Evolutionary conservation across 2,797 vertebrate genomes (phyloP).

Genomic region (Sebastolobus altivelis): DNA sequence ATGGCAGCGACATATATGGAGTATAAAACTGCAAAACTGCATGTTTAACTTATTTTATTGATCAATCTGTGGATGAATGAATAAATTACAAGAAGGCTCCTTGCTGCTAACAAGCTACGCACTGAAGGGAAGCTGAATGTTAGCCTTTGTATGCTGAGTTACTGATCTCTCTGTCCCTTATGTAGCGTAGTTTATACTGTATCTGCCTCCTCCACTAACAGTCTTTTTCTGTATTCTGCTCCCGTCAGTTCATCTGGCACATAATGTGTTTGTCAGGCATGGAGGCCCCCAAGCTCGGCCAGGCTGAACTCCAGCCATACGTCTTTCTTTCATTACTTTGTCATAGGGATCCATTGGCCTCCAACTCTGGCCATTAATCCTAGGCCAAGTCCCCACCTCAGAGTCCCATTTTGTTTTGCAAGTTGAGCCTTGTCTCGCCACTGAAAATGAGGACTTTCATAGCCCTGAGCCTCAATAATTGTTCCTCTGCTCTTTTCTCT

Average conservation of each 20-base stretch:
- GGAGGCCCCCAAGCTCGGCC: conserved; percentile 71
- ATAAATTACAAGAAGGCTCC: conserved; percentile 18
- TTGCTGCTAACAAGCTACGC: conserved; percentile 29
- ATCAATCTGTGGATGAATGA: neutral
- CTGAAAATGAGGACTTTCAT: conserved; percentile 39
- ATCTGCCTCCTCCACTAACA: conserved; percentile 42
- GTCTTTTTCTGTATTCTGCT: conserved; percentile 72
- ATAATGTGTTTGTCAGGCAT: conserved; percentile 82
- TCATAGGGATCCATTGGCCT: conserved; percentile 80
- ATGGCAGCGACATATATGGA: neutral
- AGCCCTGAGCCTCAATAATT: conserved; percentile 24
- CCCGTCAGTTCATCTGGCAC: conserved; percentile 76
- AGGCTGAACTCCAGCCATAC: conserved; percentile 77
- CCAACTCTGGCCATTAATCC: conserved; percentile 80
- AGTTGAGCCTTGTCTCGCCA: conserved; percentile 38
- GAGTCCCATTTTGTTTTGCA: conserved; percentile 55
- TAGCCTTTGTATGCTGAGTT: conserved; percentile 26
- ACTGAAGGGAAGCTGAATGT: conserved; percentile 33
- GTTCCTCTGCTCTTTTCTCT: conserved; percentile 17
- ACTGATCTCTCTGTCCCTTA: conserved; percentile 42
- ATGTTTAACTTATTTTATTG: neutral
- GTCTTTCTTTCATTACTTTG: conserved; percentile 86
- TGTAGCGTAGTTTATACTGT: conserved; percentile 40
- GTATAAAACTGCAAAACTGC: neutral
- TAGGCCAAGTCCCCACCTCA: conserved; percentile 53